Conservation (phyloP, 2,797 vertebrate genomes). For the Tokudaia tokunoshimensis region DNA sequence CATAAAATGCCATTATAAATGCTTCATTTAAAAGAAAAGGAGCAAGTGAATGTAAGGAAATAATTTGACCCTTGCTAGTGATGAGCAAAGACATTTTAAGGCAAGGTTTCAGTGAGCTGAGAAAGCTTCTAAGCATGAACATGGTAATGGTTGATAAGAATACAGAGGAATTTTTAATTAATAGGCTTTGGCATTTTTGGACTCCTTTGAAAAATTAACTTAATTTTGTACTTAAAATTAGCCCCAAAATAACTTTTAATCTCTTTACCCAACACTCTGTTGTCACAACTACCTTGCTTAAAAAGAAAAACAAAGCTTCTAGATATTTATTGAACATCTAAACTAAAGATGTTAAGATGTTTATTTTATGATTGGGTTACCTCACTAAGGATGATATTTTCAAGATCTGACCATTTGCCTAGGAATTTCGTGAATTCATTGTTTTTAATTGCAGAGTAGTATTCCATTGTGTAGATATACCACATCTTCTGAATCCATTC, state of each 20-base stretch:
- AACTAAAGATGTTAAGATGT: neutral
- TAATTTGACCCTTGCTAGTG: neutral
- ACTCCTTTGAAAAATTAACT: constrained; percentile 20
- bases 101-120: neutral
- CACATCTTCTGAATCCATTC: too few relatives aligned
- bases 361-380: too few relatives aligned
- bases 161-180: neutral
- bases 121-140: neutral
- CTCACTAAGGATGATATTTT: too few relatives aligned
- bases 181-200: neutral
- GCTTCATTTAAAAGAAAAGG: constrained; percentile 19
- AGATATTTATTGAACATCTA: neutral
- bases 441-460: too few relatives aligned
- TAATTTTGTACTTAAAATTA: constrained; percentile 21
- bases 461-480: too few relatives aligned
- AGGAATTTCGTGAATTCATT: too few relatives aligned
- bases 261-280: neutral
- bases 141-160: constrained; percentile 1
- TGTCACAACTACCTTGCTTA: neutral
- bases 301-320: neutral
- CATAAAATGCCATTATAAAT: neutral
- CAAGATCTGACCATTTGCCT: too few relatives aligned
- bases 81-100: neutral
- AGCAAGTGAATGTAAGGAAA: constrained; percentile 14
- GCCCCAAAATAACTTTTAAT: neutral